A percentile compares a stretch with the other conserved stretches of the same genome.
Conservation (phyloP, 2,888 invertebrate genomes). For the Cantharis rustica region DNA sequence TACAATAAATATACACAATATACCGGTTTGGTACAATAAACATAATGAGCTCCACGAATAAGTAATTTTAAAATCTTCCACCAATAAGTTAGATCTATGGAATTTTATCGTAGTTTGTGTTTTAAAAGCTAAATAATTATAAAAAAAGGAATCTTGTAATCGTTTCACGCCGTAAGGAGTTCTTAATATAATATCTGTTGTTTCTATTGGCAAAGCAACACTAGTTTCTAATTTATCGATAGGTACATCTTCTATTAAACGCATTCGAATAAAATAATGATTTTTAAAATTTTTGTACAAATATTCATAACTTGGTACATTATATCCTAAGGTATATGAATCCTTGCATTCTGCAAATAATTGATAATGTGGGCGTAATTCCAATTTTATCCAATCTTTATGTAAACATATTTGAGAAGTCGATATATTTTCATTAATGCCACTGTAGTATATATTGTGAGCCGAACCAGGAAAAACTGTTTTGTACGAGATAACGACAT, state of each 20-base stretch:
- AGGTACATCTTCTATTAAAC: constrained; percentile 95
- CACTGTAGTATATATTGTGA: constrained; percentile 94
- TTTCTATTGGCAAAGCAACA: constrained; percentile 93
- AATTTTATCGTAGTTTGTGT: constrained; percentile 90
- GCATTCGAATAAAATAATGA: constrained; percentile 83
- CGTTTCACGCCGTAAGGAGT: constrained; percentile 82
- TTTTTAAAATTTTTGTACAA: constrained; percentile 76
- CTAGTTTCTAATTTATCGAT: constrained; percentile 87
- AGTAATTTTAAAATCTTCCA: constrained; percentile 88
- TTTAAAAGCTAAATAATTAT: constrained; percentile 93
- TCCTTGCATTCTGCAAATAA: constrained; percentile 99
- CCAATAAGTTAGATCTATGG: constrained; percentile 84
- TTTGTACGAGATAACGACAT: constrained; percentile 91
- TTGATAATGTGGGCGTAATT: constrained; percentile 95
- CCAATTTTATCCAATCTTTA: constrained; percentile 92
- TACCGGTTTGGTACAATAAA: constrained; percentile 91
- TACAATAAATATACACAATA: constrained; percentile 88
- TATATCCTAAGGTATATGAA: constrained; percentile 90
- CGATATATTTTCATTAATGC: constrained; percentile 98
- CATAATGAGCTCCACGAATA: constrained; percentile 86
- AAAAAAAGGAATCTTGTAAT: constrained; percentile 76
- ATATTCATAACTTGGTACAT: constrained; percentile 96
- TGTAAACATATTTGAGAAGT: constrained; percentile 90
- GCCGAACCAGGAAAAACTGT: constrained; percentile 86
- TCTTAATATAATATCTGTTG: constrained; percentile 77